These are phyloP conservation scores for Calidris pugnax DNA, from an alignment of 2,113 vertebrate species.

Conservation along the genomic window DNA sequence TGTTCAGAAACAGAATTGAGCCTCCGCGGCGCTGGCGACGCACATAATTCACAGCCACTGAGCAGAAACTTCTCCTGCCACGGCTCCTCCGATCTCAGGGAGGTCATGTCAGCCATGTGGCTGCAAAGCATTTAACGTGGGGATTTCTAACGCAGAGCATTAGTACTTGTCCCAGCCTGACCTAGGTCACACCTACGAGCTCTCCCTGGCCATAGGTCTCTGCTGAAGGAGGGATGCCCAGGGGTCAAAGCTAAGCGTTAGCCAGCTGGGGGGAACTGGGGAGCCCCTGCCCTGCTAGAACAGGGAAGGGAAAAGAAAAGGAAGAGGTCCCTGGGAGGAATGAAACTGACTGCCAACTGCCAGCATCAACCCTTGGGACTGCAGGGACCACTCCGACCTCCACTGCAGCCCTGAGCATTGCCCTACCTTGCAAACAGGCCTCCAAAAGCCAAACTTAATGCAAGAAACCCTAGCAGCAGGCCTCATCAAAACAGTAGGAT, in stretches of 20 bases:
- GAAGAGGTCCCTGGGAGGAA: not conserved
- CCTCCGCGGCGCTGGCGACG: rapidly evolving
- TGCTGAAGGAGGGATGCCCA: not conserved
- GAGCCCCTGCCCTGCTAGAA: not conserved
- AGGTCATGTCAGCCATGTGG: not conserved
- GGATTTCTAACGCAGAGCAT: not conserved
- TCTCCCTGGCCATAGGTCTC: not conserved
- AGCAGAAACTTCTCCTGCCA: not conserved
- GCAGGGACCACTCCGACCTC: not conserved
- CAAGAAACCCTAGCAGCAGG: not conserved
- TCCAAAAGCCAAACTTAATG: not conserved
- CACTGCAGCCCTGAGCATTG: not conserved
- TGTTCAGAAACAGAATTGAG: not conserved
- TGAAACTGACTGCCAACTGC: not conserved
- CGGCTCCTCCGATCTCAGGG: not conserved
- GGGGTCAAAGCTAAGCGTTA: not conserved
- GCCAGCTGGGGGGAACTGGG: not conserved
- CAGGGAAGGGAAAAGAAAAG: not conserved
- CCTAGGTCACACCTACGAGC: not conserved
- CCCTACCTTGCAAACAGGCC: not conserved
- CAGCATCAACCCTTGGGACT: not conserved
- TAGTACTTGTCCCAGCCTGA: not conserved
- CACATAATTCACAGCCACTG: not conserved
- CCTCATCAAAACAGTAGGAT: not conserved
- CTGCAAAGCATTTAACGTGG: not conserved